A percentile compares a stretch with the other conserved stretches of the same genome.
Evolutionary conservation across 1,140 invertebrate genomes (phyloP).

Genomic region (Gryllus bimaculatus): DNA sequence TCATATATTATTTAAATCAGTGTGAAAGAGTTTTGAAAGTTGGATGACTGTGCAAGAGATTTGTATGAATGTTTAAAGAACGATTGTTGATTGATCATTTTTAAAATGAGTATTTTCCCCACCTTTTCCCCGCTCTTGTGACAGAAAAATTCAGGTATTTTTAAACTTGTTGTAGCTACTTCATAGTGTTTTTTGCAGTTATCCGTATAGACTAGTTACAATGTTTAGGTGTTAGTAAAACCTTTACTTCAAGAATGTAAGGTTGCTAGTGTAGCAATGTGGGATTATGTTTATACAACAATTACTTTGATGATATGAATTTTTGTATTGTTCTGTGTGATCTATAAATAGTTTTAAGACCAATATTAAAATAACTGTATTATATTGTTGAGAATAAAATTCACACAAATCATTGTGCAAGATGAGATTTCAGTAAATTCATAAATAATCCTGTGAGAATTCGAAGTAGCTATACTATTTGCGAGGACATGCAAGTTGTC

Average conservation of each 20-base stretch:
- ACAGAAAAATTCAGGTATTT: conserved; percentile 2
- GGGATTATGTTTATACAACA: background rate
- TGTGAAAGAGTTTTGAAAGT: background rate
- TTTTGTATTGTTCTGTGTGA: too few relatives aligned
- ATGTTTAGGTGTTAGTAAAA: conserved; percentile 2
- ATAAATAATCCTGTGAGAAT: too few relatives aligned
- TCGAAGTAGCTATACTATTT: too few relatives aligned
- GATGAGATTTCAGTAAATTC: too few relatives aligned
- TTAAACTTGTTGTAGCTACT: conserved; percentile 5
- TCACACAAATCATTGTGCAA: too few relatives aligned
- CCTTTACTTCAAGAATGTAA: background rate
- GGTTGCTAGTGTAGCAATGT: background rate
- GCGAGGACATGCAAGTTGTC: too few relatives aligned
- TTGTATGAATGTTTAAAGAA: background rate
- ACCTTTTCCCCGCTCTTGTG: background rate
- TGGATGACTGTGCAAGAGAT: too few relatives aligned
- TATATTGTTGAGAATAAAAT: too few relatives aligned
- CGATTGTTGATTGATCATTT: background rate
- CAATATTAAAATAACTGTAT: too few relatives aligned
- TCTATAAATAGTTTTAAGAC: too few relatives aligned
- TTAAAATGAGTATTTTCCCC: background rate
- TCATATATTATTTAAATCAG: background rate
- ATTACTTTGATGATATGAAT: too few relatives aligned
- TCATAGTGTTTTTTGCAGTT: background rate
- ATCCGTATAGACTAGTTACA: background rate